Conservation (phyloP, 30 jellyfish, hydroid and myxozoan genomes). For the Turritopsis rubra region DNA sequence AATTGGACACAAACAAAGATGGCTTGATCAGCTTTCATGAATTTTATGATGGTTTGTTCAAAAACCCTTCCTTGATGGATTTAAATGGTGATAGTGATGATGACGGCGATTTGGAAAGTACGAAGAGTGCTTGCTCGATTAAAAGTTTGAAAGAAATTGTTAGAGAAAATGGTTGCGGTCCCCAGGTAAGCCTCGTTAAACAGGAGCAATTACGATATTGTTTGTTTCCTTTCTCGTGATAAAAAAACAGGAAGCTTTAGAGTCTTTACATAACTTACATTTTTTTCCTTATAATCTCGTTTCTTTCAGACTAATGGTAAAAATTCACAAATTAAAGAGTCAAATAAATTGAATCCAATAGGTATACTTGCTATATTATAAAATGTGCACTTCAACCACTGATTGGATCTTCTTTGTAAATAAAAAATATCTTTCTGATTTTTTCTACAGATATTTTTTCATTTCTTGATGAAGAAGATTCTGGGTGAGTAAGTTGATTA, state of each 20-base stretch:
- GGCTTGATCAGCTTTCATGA: conserved; percentile 87
- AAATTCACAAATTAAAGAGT: neutral
- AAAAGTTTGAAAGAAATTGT: conserved; percentile 15
- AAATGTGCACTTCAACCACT: too few relatives aligned
- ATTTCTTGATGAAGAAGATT: conserved; percentile 19
- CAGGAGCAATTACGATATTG: neutral
- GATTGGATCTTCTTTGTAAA: neutral
- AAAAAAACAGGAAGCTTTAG: too few relatives aligned
- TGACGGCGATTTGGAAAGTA: neutral
- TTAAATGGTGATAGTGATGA: neutral
- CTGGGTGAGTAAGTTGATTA: conserved; percentile 7
- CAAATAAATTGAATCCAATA: neutral
- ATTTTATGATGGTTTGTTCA: conserved; percentile 66
- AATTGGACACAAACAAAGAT: conserved; percentile 70
- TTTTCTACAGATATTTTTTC: neutral
- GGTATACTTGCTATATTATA: too few relatives aligned
- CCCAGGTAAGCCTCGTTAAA: neutral
- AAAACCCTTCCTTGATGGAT: conserved; percentile 31
- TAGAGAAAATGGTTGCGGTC: neutral
- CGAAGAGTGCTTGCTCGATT: neutral
- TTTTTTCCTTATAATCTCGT: neutral
- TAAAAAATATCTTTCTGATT: too few relatives aligned
- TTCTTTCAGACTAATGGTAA: neutral
- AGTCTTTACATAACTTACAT: neutral
- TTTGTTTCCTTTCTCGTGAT: neutral